These are phyloP conservation scores for Nomada lathburiana DNA, from an alignment of 2,888 invertebrate species.

Conservation along the genomic window DNA sequence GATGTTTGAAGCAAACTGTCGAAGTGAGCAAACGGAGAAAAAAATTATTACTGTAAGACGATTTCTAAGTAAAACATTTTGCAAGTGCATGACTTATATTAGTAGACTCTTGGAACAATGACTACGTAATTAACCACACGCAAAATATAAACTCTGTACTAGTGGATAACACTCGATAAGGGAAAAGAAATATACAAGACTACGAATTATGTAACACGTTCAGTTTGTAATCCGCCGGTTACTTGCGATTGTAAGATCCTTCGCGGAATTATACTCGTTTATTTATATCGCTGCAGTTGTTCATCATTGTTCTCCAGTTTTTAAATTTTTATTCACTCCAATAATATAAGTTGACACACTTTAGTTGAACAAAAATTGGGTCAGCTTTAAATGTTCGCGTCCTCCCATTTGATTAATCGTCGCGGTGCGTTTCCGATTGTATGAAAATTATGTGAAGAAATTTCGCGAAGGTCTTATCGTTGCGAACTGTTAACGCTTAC, in stretches of 20 bases:
- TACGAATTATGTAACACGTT: conserved; percentile 73
- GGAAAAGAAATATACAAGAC: conserved; percentile 70
- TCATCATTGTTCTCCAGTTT: conserved; percentile 27
- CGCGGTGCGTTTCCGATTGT: no score
- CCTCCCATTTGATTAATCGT: no score
- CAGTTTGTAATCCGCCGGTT: conserved; percentile 76
- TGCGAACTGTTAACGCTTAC: conserved; percentile 75
- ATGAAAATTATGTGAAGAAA: neutral
- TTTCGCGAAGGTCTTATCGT: conserved; percentile 66
- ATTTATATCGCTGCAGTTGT: no score
- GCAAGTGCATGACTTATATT: conserved; percentile 69
- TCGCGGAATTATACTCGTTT: conserved; percentile 53
- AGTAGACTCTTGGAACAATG: conserved; percentile 61
- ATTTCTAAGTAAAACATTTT: conserved; percentile 75
- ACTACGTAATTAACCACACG: conserved; percentile 55
- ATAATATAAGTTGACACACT: neutral
- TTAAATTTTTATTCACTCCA: neutral
- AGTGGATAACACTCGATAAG: conserved; percentile 68
- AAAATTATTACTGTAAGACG: conserved; percentile 62
- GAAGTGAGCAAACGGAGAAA: conserved; percentile 35
- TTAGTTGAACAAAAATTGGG: no score
- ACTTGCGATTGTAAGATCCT: conserved; percentile 59
- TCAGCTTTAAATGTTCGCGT: no score
- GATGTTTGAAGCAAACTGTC: conserved; percentile 41
- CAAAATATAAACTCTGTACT: conserved; percentile 67